These are phyloP conservation scores for Drosophila atripex DNA, from an alignment of 2,888 invertebrate species.

Conservation along the genomic window DNA sequence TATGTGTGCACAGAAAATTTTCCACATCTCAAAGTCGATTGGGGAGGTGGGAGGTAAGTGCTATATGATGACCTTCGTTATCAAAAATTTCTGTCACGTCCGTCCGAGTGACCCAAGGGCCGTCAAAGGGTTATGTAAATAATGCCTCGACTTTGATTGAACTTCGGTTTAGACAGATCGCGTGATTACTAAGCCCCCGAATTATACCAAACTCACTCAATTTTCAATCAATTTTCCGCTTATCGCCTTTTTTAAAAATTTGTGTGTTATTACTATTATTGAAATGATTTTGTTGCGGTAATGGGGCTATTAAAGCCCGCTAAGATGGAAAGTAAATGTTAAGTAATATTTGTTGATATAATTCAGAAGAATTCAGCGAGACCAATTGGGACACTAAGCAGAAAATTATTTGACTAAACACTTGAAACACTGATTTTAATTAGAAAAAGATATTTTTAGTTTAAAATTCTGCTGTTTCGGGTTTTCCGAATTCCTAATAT, in stretches of 20 bases:
- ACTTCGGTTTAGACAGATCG: conserved; percentile 36
- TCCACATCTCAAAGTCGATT: conserved; percentile 19
- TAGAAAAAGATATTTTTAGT: neutral
- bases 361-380: neutral
- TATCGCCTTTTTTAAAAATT: conserved; percentile 18
- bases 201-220: conserved; percentile 33
- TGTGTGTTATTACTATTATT: conserved; percentile 26
- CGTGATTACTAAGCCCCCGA: conserved; percentile 34
- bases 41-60: neutral
- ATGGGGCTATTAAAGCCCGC: conserved; percentile 25
- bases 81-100: conserved; percentile 42
- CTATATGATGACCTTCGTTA: conserved; percentile 36
- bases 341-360: conserved; percentile 9
- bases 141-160: conserved; percentile 26
- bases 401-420: neutral
- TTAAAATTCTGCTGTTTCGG: too few species aligned
- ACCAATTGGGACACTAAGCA: neutral
- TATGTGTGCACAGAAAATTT: conserved; percentile 19
- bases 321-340: conserved; percentile 21
- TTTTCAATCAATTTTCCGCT: conserved; percentile 41
- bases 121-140: conserved; percentile 40
- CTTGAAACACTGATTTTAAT: neutral
- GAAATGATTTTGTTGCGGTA: conserved; percentile 14
- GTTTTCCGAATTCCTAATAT: too few species aligned
- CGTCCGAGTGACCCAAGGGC: conserved; percentile 37